These are phyloP conservation scores for Opisthograptis luteolata DNA, from an alignment of 2,888 invertebrate species.

Conservation along the genomic window DNA sequence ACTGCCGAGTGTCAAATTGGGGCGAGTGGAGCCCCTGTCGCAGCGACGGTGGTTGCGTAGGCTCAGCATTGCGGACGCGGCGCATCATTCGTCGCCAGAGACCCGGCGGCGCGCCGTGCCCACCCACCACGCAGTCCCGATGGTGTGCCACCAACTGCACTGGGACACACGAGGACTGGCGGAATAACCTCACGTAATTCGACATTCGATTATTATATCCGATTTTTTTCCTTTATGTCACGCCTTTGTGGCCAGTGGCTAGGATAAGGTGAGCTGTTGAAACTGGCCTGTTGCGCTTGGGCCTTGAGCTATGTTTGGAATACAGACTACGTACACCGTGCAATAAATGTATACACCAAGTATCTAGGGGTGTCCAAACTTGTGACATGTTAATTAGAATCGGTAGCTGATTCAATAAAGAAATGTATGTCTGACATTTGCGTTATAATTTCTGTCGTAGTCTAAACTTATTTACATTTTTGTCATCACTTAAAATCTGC, in stretches of 20 bases:
- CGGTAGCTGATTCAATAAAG: no score
- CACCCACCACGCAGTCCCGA: slow-evolving; percentile 92
- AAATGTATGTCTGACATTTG: no score
- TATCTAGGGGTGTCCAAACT: no score
- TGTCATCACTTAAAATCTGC: no score
- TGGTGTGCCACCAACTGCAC: slow-evolving; percentile 92
- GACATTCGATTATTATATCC: slow-evolving; percentile 22
- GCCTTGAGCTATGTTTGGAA: background rate
- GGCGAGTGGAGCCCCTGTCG: slow-evolving; percentile 94
- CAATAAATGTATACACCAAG: no score
- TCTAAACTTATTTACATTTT: no score
- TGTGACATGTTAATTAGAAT: no score
- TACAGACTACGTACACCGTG: background rate
- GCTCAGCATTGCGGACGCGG: slow-evolving; percentile 92
- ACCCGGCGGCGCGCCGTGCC: slow-evolving; percentile 92
- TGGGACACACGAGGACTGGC: slow-evolving; percentile 62
- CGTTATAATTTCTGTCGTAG: no score
- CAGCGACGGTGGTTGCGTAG: slow-evolving; percentile 95
- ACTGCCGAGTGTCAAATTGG: slow-evolving; percentile 94
- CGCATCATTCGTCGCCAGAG: slow-evolving; percentile 90
- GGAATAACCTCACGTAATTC: slow-evolving; percentile 75
- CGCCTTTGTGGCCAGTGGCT: slow-evolving; percentile 1
- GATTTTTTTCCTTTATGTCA: slow-evolving; percentile 13
- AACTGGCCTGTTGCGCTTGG: slow-evolving; percentile 3
- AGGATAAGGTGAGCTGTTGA: background rate